Base-by-base conservation (phyloP, 1,140 invertebrate species). In the Philotrypesis tridentata region DNA sequence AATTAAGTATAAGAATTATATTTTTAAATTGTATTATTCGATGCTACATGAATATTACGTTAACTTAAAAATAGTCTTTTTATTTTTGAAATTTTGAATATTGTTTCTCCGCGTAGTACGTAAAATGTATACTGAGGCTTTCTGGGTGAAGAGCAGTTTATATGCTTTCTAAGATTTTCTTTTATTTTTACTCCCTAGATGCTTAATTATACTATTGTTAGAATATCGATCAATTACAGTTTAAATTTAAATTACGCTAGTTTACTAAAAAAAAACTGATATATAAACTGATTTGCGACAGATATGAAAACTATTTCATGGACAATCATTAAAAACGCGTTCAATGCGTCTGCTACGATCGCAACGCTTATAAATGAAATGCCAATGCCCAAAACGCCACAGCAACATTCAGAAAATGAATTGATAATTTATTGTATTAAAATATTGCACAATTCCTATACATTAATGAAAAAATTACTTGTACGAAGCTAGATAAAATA, bases 311-410 rank as follows among this genome's bases (percentile, higher is more conserved):
- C 9, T 60, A 60, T 71, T 79, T n/a, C 21, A 61, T 40, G 68
- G 55, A 79, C 67, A 79, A 79, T 70, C 67, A 79, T 33, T 48
- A 43, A 67, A 6, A 68, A 77, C n/a, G 8, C 40, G 14, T 25
- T 11, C 25, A 29, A 7, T 27, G 29, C n/a, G 25, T 67, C 6
- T 67, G 63, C 29, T 27, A 29, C n/a, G 6, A 67, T 7, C n/a
- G n/a, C n/a, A n/a, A n/a, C n/a, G n/a, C n/a, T n/a, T n/a, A n/a
- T n/a, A n/a, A n/a, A n/a, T n/a, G 23, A 70, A 37, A 70, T 37
- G 21, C 33, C 67, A 70, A 37, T 79, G n/a, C 40, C 29, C 40
- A 31, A 37, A 14, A 68, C 14, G 3, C 29, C 37, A n/a, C 1
- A 67, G 25, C 23, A 55, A 23, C 9, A 5, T 68, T 55, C 31